phyloP scores from a whole-genome alignment of 2,888 invertebrate species.

The Pheosia tremula region DNA sequence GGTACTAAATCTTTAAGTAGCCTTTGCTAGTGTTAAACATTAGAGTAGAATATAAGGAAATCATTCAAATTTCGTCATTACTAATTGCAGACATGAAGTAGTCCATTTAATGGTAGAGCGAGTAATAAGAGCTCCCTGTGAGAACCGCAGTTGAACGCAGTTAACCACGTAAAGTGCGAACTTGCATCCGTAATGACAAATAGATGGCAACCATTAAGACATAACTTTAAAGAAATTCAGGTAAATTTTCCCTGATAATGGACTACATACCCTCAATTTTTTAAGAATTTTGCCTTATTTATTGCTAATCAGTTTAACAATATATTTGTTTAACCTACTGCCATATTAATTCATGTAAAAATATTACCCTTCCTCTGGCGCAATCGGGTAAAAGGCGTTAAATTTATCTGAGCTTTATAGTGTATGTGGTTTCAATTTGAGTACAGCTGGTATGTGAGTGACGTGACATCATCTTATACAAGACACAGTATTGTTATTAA shows the following conservation, averaged over 20 bases:
- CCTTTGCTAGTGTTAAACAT: too few relatives aligned
- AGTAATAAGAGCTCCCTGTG: slow-evolving; percentile 41
- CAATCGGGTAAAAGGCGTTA: too few relatives aligned
- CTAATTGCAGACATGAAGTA: slow-evolving; percentile 35
- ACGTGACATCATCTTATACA: slow-evolving; percentile 13
- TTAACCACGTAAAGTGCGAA: slow-evolving; percentile 25
- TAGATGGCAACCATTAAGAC: too few relatives aligned
- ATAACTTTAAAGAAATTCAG: too few relatives aligned
- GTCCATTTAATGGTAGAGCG: slow-evolving; percentile 52
- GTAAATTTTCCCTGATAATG: too few relatives aligned
- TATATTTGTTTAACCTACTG: too few relatives aligned
- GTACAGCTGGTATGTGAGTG: slow-evolving; percentile 1
- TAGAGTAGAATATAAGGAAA: background rate
- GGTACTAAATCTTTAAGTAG: too few relatives aligned
- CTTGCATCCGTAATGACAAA: slow-evolving; percentile 5
- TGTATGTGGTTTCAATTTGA: slow-evolving; percentile 5
- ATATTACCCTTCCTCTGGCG: too few relatives aligned
- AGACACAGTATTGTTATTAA: background rate
- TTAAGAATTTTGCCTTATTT: too few relatives aligned
- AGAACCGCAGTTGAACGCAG: slow-evolving; percentile 34
- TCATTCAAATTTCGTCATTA: slow-evolving; percentile 31
- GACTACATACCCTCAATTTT: too few relatives aligned
- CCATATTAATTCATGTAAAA: too few relatives aligned
- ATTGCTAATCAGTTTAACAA: too few relatives aligned
- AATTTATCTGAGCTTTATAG: background rate